phyloP scores from a whole-genome alignment of 2,797 vertebrate species.

The Muraenolepis orangiensis region DNA sequence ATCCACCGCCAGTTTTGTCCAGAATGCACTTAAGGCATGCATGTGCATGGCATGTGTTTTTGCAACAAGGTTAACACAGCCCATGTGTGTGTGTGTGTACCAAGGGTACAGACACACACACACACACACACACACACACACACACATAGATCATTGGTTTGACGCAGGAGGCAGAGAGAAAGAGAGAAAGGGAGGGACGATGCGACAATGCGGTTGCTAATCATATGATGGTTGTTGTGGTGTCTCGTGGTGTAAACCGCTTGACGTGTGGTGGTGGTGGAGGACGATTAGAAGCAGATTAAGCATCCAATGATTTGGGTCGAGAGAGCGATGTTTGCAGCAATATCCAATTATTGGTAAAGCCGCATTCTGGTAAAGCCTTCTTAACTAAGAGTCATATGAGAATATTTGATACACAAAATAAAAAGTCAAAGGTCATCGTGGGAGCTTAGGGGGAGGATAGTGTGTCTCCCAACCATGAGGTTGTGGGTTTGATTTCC shows the following conservation, averaged over 20 bases:
- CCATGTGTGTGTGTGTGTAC: too few relatives aligned
- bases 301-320: not conserved
- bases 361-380: too few relatives aligned
- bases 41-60: too few relatives aligned
- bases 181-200: not conserved
- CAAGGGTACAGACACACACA: not conserved
- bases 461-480: too few relatives aligned
- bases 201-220: not conserved
- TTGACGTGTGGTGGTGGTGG: not conserved
- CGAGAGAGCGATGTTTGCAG: too few relatives aligned
- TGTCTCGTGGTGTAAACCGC: not conserved
- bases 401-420: not conserved
- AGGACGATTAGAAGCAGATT: not conserved
- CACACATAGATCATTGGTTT: not conserved
- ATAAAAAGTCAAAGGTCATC: not conserved
- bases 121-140: too few relatives aligned
- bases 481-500: too few relatives aligned
- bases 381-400: not conserved
- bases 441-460: not conserved
- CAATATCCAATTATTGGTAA: too few relatives aligned
- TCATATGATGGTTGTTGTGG: not conserved
- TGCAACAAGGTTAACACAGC: too few relatives aligned
- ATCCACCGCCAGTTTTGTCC: constrained; percentile 9
- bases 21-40: too few relatives aligned
- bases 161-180: not conserved